Conservation (phyloP, 2,113 vertebrate species). For the Motacilla tschutschensis region DNA sequence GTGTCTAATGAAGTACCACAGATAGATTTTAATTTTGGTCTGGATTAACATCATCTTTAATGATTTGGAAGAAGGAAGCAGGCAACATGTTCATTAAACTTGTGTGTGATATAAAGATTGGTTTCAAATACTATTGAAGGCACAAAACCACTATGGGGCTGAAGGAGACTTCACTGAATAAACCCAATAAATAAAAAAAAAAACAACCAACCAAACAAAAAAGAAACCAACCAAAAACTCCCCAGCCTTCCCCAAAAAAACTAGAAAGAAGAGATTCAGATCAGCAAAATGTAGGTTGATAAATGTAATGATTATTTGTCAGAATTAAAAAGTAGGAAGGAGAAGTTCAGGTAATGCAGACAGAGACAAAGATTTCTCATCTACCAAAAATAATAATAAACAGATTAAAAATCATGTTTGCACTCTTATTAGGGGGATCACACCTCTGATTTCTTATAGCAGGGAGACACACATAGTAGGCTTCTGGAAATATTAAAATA, state of each 20-base stretch:
- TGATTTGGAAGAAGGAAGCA: neutral
- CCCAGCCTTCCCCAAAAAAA: too few species aligned
- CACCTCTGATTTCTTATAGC: neutral
- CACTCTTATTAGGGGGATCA: neutral
- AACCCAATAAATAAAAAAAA: neutral
- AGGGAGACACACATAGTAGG: neutral
- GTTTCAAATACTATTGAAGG: neutral
- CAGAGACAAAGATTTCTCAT: neutral
- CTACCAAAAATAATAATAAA: neutral
- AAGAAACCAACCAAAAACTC: neutral
- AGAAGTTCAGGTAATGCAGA: neutral
- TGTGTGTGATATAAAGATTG: neutral
- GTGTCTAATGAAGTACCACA: neutral
- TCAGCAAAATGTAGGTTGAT: neutral
- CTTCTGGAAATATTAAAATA: neutral
- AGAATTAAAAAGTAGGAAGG: neutral
- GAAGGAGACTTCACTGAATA: neutral
- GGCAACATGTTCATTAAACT: constrained; percentile 9
- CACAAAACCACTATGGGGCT: neutral
- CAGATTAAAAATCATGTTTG: neutral
- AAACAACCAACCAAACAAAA: neutral
- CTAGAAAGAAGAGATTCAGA: neutral
- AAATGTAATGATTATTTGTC: neutral
- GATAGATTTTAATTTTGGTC: neutral
- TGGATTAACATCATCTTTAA: neutral